Percentiles rank a stretch among this genome's conserved stretches.
Evolutionary conservation across 2,113 vertebrate species (phyloP).

Genomic region (Aptenodytes patagonicus): DNA sequence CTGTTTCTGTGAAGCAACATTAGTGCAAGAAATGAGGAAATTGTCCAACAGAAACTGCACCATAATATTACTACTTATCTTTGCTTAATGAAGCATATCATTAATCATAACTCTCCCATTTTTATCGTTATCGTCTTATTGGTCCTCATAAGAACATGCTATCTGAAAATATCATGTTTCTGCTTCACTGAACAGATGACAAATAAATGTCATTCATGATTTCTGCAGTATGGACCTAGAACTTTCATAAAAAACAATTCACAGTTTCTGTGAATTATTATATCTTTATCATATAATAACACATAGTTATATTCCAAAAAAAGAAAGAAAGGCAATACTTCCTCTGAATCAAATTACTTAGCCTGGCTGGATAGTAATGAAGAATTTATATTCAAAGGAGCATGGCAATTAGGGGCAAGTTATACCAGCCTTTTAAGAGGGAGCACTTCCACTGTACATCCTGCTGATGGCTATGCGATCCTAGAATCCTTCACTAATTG

Average conservation of each 20-base stretch:
- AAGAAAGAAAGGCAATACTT: background rate
- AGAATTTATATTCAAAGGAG: background rate
- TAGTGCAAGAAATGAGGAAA: background rate
- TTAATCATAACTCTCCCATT: background rate
- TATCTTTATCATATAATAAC: background rate
- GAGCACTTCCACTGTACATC: background rate
- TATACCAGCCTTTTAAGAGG: background rate
- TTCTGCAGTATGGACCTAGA: background rate
- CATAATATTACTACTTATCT: background rate
- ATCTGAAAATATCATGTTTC: background rate
- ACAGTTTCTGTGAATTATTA: background rate
- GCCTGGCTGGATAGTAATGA: background rate
- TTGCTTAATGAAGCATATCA: constrained; percentile 1
- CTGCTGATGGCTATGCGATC: background rate
- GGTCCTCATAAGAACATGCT: background rate
- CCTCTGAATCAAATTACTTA: background rate
- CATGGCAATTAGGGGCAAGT: background rate
- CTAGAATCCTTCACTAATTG: background rate
- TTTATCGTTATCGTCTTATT: background rate
- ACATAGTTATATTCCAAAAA: background rate
- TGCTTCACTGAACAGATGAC: background rate
- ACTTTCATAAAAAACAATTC: background rate
- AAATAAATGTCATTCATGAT: background rate
- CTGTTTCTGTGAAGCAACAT: background rate
- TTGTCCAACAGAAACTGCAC: background rate